Evolutionary conservation across 2,888 invertebrate genomes (phyloP).

Genomic region (Leptinotarsa tumamoca): DNA sequence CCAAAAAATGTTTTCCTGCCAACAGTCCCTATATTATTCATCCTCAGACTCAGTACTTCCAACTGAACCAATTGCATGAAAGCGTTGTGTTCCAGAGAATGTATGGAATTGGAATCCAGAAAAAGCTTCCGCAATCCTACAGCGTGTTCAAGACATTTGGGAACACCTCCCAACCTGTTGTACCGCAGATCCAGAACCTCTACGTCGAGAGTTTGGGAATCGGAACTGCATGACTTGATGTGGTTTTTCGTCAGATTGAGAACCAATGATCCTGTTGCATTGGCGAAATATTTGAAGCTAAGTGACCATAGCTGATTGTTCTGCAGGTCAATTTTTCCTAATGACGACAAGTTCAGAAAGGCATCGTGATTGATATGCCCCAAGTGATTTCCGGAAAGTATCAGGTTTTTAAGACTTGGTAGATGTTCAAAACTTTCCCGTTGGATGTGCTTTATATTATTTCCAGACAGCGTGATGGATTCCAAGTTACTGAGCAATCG

Average conservation of each 20-base stretch:
- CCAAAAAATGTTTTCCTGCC: conserved; percentile 84
- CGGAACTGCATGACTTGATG: conserved; percentile 67
- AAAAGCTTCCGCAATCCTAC: conserved; percentile 77
- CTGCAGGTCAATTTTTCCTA: conserved; percentile 85
- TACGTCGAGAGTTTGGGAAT: conserved; percentile 71
- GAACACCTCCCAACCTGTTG: conserved; percentile 76
- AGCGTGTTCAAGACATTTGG: conserved; percentile 76
- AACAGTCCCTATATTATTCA: conserved; percentile 79
- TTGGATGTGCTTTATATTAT: conserved; percentile 79
- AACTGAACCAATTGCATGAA: conserved; percentile 79
- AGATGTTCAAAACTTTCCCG: conserved; percentile 82
- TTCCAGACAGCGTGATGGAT: conserved; percentile 83
- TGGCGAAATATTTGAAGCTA: conserved; percentile 76
- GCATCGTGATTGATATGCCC: conserved; percentile 78
- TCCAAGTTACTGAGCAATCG: conserved; percentile 78
- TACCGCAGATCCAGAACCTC: conserved; percentile 79
- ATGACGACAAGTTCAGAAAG: conserved; percentile 80
- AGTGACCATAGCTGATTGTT: conserved; percentile 80
- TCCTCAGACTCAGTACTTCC: conserved; percentile 79
- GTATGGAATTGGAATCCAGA: conserved; percentile 81
- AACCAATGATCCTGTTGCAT: conserved; percentile 78
- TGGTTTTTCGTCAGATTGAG: conserved; percentile 83
- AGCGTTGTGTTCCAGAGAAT: conserved; percentile 77
- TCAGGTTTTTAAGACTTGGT: conserved; percentile 82
- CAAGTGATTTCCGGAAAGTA: conserved; percentile 86